phyloP scores from a whole-genome alignment of 2,113 vertebrate species.

The Corapipo altera region DNA sequence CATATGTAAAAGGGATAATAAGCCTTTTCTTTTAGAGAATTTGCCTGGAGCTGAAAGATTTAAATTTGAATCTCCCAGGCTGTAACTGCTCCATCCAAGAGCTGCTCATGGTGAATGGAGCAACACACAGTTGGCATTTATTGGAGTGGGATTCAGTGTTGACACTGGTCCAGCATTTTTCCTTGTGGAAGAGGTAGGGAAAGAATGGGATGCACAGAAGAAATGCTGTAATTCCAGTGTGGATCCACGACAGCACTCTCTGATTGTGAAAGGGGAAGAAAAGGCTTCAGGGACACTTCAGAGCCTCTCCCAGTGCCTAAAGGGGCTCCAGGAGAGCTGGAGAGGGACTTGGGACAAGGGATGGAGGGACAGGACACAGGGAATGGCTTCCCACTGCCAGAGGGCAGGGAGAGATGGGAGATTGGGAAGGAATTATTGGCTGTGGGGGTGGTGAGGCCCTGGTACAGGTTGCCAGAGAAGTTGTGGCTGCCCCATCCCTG shows the following conservation, averaged over 20 bases:
- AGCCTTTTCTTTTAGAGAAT: background rate
- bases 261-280: fast-evolving
- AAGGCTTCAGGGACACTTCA: fast-evolving
- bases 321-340: background rate
- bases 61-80: background rate
- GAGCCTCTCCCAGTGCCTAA: background rate
- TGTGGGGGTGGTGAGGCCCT: background rate
- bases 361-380: background rate
- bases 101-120: background rate
- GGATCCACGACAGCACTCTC: background rate
- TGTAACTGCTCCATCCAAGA: background rate
- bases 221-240: background rate
- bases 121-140: background rate
- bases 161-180: background rate
- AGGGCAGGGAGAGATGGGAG: background rate
- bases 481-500: background rate
- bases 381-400: background rate
- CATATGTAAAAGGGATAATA: background rate
- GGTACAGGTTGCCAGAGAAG: background rate
- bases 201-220: background rate
- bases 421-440: fast-evolving
- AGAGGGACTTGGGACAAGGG: background rate
- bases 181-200: background rate
- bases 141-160: fast-evolving
- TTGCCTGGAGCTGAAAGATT: background rate